These are phyloP conservation scores for Ancistrus triradiatus DNA, from an alignment of 2,113 vertebrate genomes.

Conservation along the genomic window DNA sequence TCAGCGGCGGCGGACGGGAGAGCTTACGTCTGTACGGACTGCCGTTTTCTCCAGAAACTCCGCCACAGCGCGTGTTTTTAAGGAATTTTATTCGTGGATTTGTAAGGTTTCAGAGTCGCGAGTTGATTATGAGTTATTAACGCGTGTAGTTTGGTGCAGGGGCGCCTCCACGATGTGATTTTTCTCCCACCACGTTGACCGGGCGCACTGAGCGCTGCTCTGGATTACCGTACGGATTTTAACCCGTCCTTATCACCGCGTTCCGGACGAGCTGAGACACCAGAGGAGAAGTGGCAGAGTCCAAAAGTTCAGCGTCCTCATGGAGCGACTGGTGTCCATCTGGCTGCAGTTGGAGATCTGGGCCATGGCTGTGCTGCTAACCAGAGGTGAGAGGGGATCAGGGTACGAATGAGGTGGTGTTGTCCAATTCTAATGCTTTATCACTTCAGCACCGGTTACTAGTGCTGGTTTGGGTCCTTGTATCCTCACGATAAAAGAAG, in stretches of 20 bases:
- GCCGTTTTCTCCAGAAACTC: background rate
- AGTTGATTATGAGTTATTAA: too few species aligned
- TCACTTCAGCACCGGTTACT: too few species aligned
- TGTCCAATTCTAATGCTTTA: too few species aligned
- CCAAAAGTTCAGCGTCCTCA: constrained; percentile 47
- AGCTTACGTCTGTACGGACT: background rate
- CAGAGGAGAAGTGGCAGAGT: background rate
- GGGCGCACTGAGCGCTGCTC: background rate
- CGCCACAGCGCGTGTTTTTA: background rate
- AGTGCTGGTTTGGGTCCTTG: too few species aligned
- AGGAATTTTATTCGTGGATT: too few species aligned
- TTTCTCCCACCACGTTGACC: background rate
- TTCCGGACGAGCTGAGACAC: constrained; percentile 4
- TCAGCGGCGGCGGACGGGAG: background rate
- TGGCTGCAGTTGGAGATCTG: constrained; percentile 83
- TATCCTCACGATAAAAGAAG: too few species aligned
- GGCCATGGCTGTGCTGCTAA: constrained; percentile 79
- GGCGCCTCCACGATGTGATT: background rate
- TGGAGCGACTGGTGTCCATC: constrained; percentile 80
- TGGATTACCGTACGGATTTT: background rate
- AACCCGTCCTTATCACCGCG: background rate
- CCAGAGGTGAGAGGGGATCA: constrained; percentile 79
- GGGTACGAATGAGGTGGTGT: too few species aligned
- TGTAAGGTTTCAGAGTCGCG: background rate
- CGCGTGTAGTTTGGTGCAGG: background rate